Evolutionary conservation across 2,888 invertebrate genomes (phyloP).

Genomic region (Calliopum simillimum): DNA sequence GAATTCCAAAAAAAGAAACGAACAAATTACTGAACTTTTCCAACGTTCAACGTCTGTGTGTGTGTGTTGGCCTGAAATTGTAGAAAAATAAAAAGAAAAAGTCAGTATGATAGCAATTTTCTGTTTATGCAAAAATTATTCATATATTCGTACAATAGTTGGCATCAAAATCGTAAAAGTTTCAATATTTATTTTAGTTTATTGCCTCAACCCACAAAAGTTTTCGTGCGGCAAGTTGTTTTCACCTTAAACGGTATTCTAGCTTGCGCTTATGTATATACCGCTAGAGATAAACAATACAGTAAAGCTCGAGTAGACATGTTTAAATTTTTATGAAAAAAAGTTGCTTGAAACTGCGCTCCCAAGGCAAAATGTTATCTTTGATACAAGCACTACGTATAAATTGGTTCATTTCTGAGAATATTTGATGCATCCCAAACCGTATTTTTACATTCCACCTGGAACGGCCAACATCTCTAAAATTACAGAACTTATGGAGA

Average conservation of each 20-base stretch:
- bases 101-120: neutral
- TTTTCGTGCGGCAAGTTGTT: neutral
- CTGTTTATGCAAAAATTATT: too few relatives aligned
- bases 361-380: too few relatives aligned
- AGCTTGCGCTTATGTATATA: neutral
- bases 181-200: conserved; percentile 3
- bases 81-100: conserved; percentile 4
- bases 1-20: neutral
- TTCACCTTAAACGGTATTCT: neutral
- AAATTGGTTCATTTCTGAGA: too few relatives aligned
- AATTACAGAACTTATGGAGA: too few relatives aligned
- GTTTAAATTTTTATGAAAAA: neutral
- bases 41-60: conserved; percentile 27
- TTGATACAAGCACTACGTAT: too few relatives aligned
- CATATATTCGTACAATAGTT: neutral
- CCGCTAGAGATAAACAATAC: neutral
- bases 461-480: too few relatives aligned
- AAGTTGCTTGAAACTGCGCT: too few relatives aligned
- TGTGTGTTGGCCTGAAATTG: conserved; percentile 33
- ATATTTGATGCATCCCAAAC: too few relatives aligned
- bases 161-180: neutral
- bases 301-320: neutral
- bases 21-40: conserved; percentile 12
- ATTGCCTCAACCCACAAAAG: conserved; percentile 13
- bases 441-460: too few relatives aligned